Evolutionary conservation across 1,140 invertebrate genomes (phyloP).

Genomic region (Elysia chlorotica): DNA sequence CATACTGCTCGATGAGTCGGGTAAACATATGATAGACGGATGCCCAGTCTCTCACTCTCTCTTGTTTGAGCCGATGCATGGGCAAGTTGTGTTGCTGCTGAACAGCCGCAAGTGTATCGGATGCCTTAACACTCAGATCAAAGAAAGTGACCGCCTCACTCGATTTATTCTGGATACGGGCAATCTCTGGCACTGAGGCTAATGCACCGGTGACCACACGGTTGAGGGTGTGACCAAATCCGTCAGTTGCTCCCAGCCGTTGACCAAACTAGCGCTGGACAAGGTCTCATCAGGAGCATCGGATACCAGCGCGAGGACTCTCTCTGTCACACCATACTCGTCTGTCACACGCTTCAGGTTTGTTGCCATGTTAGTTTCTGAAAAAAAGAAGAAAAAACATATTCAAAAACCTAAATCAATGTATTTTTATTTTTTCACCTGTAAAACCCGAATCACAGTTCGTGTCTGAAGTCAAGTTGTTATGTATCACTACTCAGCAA

Average conservation of each 20-base stretch:
- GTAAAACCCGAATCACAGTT: too few relatives aligned
- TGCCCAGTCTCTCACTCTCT: neutral
- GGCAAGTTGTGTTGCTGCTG: conserved; percentile 20
- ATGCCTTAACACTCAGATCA: conserved; percentile 15
- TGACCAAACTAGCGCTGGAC: conserved; percentile 2
- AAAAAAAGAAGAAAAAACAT: too few relatives aligned
- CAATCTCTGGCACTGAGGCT: conserved; percentile 6
- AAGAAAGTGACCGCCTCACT: conserved; percentile 18
- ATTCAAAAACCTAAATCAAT: too few relatives aligned
- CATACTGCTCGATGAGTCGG: conserved; percentile 13
- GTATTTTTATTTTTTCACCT: too few relatives aligned
- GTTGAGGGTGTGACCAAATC: conserved; percentile 18
- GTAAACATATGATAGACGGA: conserved; percentile 17
- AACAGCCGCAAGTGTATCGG: conserved; percentile 15
- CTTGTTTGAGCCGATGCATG: conserved; percentile 14
- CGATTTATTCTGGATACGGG: conserved; percentile 19
- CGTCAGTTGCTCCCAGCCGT: conserved; percentile 14
- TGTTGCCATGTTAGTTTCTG: too few relatives aligned
- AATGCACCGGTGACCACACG: conserved; percentile 5
- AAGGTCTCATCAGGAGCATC: conserved; percentile 3
- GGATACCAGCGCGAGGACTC: conserved; percentile 8
- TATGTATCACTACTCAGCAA: too few relatives aligned
- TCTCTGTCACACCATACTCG: conserved; percentile 9
- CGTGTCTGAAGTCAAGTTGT: too few relatives aligned
- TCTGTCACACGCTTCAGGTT: conserved; percentile 21